Conservation (phyloP, 2,113 vertebrate genomes). For the Oryzias javanicus region DNA sequence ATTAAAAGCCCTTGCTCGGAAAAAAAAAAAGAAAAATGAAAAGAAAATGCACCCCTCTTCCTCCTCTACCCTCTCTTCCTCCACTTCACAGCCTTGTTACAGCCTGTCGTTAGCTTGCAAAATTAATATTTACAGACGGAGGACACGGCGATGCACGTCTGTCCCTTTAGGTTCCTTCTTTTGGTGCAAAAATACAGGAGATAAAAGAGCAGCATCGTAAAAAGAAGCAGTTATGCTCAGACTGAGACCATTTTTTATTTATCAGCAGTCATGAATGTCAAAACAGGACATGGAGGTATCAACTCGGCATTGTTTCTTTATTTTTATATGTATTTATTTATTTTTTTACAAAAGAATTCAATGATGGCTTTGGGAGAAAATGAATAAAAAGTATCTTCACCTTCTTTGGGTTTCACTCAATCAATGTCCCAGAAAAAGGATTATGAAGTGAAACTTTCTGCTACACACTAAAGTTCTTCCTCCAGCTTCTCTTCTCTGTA, state of each 20-base stretch:
- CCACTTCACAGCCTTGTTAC: constrained; percentile 41
- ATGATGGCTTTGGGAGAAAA: constrained; percentile 49
- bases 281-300: constrained; percentile 24
- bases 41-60: too few species aligned
- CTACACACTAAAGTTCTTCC: constrained; percentile 10
- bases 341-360: constrained; percentile 63
- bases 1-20: constrained; percentile 72
- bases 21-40: constrained; percentile 27
- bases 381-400: constrained; percentile 12
- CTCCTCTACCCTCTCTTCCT: constrained; percentile 38
- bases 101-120: constrained; percentile 55
- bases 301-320: constrained; percentile 28
- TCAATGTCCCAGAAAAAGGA: constrained; percentile 25
- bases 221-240: constrained; percentile 57
- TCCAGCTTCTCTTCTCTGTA: neutral
- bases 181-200: constrained; percentile 53
- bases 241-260: constrained; percentile 49
- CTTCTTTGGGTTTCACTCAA: constrained; percentile 19
- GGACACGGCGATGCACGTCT: constrained; percentile 31
- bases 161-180: constrained; percentile 59
- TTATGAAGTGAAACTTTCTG: neutral
- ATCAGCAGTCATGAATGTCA: constrained; percentile 45
- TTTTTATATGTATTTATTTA: constrained; percentile 17
- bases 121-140: constrained; percentile 69
- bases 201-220: constrained; percentile 53